Evolutionary conservation across 2,888 invertebrate genomes (phyloP).

Genomic region (Ceraclea dissimilis): DNA sequence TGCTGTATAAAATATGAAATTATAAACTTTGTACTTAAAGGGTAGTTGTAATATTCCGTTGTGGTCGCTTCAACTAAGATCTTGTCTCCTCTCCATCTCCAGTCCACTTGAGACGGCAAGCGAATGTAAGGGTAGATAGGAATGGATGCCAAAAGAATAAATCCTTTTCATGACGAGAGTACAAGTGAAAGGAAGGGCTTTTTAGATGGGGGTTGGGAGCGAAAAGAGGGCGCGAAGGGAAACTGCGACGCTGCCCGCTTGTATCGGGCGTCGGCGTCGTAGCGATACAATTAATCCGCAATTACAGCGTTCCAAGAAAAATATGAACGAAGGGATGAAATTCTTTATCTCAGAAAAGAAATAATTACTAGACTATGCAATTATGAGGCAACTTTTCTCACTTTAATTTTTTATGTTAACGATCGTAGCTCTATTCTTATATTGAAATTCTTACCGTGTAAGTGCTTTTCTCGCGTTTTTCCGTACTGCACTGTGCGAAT

Average conservation of each 20-base stretch:
- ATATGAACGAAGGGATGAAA: neutral
- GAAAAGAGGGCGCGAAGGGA: neutral
- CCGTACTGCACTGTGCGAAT: too few relatives aligned
- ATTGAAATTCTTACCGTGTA: too few relatives aligned
- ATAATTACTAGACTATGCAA: too few relatives aligned
- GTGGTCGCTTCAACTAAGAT: neutral
- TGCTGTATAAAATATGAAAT: too few relatives aligned
- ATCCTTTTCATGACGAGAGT: neutral
- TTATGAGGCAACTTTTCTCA: too few relatives aligned
- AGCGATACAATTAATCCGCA: neutral
- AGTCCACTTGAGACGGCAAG: slow-evolving; percentile 1
- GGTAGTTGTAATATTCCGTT: too few relatives aligned
- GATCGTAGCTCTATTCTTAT: too few relatives aligned
- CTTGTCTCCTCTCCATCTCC: neutral
- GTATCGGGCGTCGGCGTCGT: neutral
- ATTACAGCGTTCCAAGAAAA: neutral
- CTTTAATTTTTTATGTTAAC: too few relatives aligned
- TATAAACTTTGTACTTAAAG: too few relatives aligned
- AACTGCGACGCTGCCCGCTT: neutral
- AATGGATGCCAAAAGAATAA: neutral
- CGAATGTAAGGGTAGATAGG: neutral
- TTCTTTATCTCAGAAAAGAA: too few relatives aligned
- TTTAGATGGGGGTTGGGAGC: neutral
- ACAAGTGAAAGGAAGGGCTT: neutral
- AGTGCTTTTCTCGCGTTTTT: too few relatives aligned